Base-by-base conservation (phyloP, 2,888 invertebrate species). In the Dryadula phaetusa region DNA sequence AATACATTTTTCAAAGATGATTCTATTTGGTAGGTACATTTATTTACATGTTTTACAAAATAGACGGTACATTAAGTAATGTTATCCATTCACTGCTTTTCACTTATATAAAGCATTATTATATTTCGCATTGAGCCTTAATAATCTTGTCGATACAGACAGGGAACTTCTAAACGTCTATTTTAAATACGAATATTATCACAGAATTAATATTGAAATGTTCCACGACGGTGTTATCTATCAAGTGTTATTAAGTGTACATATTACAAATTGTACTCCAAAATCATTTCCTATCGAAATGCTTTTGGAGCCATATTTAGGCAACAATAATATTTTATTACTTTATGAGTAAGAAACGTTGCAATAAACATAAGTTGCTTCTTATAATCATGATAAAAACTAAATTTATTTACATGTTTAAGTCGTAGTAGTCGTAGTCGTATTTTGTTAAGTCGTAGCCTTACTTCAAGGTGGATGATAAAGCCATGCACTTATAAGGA, bases 401-500 rank as follows among this genome's bases (percentile, higher is more conserved):
- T 64, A 64, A 44, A 69, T 42, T 53, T 70, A 64, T 64, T 58
- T 37, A 56, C 22, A 47, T 60, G 28, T n/a, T n/a, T n/a, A n/a
- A n/a, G n/a, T n/a, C n/a, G n/a, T n/a, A n/a, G n/a, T n/a, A n/a
- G n/a, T n/a, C n/a, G n/a, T n/a, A n/a, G n/a, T n/a, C n/a, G n/a
- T n/a, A n/a, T n/a, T n/a, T n/a, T 60, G 28, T 46, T 7, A 32
- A 44, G 20, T 16, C 18, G 42, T 69, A 73, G 67, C 77, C 76
- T 77, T 70, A 69, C 53, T 66, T 72, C 76, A 76, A 78, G 77
- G 78, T 66, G 63, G 66, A 47, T 66, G 72, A 69, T 70, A 75
- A 75, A 73, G 72, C 70, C 70, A 70, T 74, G 73, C 70, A 71
- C 78, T 72, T 77, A 75, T 78, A 77, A 75, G 78, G 76, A 76